Percentiles rank a stretch among this genome's conserved stretches.
Conservation (phyloP, 2,113 vertebrate genomes). For the Fukomys damarensis region DNA sequence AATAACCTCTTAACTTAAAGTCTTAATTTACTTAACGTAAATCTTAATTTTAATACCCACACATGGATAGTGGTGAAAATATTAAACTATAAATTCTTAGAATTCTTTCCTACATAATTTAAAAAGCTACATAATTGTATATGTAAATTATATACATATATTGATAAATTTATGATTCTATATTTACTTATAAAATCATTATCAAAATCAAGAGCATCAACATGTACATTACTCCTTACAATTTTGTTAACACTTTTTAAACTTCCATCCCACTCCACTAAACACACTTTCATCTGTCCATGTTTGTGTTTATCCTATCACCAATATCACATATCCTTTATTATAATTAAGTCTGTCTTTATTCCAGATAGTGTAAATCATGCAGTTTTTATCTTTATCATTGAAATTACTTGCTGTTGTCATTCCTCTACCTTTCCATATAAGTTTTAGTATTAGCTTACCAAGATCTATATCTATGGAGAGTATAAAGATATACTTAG, state of each 20-base stretch:
- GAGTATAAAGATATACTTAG: too few relatives aligned
- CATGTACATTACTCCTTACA: not conserved
- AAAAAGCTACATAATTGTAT: too few relatives aligned
- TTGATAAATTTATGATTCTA: too few relatives aligned
- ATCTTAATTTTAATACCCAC: too few relatives aligned
- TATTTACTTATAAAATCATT: not conserved
- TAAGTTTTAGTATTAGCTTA: not conserved
- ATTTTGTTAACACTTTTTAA: not conserved
- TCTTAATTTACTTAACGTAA: too few relatives aligned
- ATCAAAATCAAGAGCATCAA: not conserved
- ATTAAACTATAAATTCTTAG: not conserved
- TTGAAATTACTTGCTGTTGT: not conserved
- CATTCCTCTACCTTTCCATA: not conserved
- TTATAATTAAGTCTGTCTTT: not conserved
- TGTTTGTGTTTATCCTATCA: not conserved
- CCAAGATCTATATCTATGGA: too few relatives aligned
- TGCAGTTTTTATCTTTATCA: not conserved
- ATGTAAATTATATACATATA: not conserved
- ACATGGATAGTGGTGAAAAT: too few relatives aligned
- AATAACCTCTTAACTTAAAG: too few relatives aligned
- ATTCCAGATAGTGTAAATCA: not conserved
- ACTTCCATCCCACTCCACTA: not conserved
- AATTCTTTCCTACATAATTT: not conserved
- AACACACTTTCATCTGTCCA: not conserved
- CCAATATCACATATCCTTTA: too few relatives aligned